Percentiles rank a stretch among this genome's conserved stretches.
phyloP scores from a whole-genome alignment of 1,140 invertebrate species.

The Drosophila arizonae region DNA sequence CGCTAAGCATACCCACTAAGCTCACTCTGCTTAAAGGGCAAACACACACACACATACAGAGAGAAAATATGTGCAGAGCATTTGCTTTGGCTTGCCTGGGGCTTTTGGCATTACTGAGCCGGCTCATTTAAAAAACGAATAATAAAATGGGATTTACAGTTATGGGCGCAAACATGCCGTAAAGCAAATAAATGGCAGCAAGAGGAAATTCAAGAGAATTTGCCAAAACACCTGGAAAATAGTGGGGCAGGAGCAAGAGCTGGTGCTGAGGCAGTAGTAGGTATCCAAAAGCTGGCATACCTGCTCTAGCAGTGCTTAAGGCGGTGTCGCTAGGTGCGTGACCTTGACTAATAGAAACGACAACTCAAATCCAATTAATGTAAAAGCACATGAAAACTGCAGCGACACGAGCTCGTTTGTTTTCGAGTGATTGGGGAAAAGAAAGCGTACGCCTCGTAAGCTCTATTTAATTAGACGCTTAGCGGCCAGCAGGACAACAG shows the following conservation, averaged over 20 bases:
- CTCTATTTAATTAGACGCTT: constrained; percentile 73
- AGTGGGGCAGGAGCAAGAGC: constrained; percentile 17
- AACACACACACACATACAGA: background rate
- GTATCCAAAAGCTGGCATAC: background rate
- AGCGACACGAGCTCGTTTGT: constrained; percentile 36
- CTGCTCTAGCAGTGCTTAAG: background rate
- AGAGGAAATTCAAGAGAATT: constrained; percentile 27
- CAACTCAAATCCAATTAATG: constrained; percentile 71
- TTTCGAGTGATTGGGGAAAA: constrained; percentile 44
- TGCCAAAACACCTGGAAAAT: constrained; percentile 17
- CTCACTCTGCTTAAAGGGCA: background rate
- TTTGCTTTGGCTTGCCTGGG: background rate
- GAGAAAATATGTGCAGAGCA: constrained; percentile 42
- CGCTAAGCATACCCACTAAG: background rate
- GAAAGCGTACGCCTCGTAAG: constrained; percentile 30
- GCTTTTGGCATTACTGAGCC: background rate
- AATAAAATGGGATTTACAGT: constrained; percentile 80
- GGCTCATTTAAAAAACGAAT: constrained; percentile 42
- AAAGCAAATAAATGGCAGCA: constrained; percentile 67
- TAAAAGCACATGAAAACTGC: constrained; percentile 62
- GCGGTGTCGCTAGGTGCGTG: constrained; percentile 27
- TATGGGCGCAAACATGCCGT: constrained; percentile 73
- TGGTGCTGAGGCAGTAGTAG: background rate
- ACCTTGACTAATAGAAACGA: constrained; percentile 37
- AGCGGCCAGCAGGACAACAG: constrained; percentile 7